phyloP scores from a whole-genome alignment of 2,888 invertebrate species.

The Athalia rosae region DNA sequence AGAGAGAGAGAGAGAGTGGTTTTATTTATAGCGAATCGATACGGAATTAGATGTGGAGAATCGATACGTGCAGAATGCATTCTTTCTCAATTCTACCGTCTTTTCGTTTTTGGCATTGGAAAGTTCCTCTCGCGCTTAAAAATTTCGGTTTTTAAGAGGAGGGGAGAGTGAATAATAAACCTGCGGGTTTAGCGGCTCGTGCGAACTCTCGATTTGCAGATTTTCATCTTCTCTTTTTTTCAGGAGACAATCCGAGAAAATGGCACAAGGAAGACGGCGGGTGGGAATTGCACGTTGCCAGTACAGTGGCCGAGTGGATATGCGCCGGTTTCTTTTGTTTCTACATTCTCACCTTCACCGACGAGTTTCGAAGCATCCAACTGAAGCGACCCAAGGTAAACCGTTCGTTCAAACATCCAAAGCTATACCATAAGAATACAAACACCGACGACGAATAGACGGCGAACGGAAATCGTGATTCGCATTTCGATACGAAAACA shows the following conservation, averaged over 20 bases:
- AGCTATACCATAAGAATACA: neutral
- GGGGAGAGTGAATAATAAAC: too few species aligned
- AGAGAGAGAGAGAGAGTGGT: too few species aligned
- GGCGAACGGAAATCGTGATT: conserved; percentile 12
- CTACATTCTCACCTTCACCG: conserved; percentile 79
- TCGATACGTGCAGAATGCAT: too few species aligned
- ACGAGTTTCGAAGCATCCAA: conserved; percentile 79
- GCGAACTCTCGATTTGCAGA: neutral
- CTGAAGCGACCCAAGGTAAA: conserved; percentile 75
- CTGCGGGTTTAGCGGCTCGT: too few species aligned
- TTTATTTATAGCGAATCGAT: too few species aligned
- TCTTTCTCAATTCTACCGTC: too few species aligned
- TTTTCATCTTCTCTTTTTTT: conserved; percentile 27
- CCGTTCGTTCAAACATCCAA: conserved; percentile 23
- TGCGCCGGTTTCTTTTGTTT: conserved; percentile 78
- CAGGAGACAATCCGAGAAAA: conserved; percentile 73
- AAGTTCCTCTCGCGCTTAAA: neutral
- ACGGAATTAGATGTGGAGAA: too few species aligned
- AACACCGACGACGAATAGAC: neutral
- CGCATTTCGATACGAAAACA: neutral
- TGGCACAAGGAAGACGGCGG: conserved; percentile 79
- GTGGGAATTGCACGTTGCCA: conserved; percentile 79
- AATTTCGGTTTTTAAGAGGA: neutral
- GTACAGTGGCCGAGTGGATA: conserved; percentile 81
- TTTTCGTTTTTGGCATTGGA: neutral